A percentile compares a stretch with the other conserved stretches of the same genome.
Evolutionary conservation across 2,113 vertebrate species (phyloP).

Genomic region (Peromyscus leucopus): DNA sequence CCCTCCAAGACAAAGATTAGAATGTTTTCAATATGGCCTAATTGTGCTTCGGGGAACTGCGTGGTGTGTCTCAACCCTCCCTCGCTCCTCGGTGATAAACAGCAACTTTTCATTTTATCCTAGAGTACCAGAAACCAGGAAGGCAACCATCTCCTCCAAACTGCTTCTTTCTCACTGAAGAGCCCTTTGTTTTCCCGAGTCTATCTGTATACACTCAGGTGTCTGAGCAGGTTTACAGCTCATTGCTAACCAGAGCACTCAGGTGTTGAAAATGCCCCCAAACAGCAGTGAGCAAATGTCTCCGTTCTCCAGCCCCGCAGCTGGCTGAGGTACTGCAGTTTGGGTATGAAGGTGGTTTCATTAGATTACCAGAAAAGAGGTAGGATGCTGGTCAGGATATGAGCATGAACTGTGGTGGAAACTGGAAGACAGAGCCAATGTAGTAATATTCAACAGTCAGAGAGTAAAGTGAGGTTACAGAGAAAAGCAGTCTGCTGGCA

Average conservation of each 20-base stretch:
- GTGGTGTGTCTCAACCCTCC: not conserved
- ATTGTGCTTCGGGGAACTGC: not conserved
- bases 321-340: not conserved
- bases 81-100: not conserved
- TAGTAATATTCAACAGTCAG: not conserved
- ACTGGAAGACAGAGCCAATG: not conserved
- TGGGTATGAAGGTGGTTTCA: not conserved
- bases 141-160: not conserved
- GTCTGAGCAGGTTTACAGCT: not conserved
- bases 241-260: not conserved
- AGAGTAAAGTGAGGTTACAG: not conserved
- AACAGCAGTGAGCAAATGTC: rapidly evolving
- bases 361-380: not conserved
- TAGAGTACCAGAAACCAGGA: not conserved
- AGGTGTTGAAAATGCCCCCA: not conserved
- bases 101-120: not conserved
- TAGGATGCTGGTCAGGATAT: not conserved
- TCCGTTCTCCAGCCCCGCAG: not conserved
- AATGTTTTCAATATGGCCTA: not conserved
- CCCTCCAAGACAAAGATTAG: not conserved
- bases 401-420: not conserved
- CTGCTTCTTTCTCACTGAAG: not conserved
- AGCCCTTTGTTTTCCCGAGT: not conserved
- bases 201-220: rapidly evolving
- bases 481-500: not conserved